Evolutionary conservation across 1,140 invertebrate genomes (phyloP), one percentile per base, ranked within the genome.

Genomic region (Microplitis demolitor): DNA sequence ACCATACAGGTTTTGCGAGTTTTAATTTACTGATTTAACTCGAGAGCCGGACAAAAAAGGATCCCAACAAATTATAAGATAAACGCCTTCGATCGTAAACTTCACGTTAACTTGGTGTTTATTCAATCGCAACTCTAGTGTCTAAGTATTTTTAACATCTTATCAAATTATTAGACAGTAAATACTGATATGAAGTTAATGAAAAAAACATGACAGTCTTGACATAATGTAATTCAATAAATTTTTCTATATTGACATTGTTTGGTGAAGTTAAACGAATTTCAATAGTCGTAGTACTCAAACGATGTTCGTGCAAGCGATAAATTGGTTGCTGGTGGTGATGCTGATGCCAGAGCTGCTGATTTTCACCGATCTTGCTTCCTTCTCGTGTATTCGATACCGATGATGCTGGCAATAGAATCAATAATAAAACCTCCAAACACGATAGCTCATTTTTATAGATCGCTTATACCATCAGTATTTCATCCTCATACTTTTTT

Each of bases 271-370:
- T 66, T 64, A 51, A 66, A 66, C 63, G 39, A 24, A 8, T 50
- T 50, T 66, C 63, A 51, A 66, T 66, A 66, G 63, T 66, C 13
- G 45, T 66, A 51, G 63, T 39, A 66, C 61, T 33, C 63, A 66
- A 66, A n/a, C 63, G 45, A 53, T 51, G 45, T 8, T 66, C 63
- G 45, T 66, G 45, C 39, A 16, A 50, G 63, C 63, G 63, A 66
- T 66, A 66, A 66, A 66, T 66, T 66, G 63, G 39, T 66, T 11
- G 39, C 39, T 45, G 39, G 4, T 45, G 39, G 39, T 8, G 24
- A 24, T 24, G 39, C 50, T 11, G 39, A 6, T 45, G 39, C 39
- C 6, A 5, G 4, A 3, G 11, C 16, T 64, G 62, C 13, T 13
- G 39, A 45, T 45, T 63, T 64, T 39, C n/a, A 45, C 5, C 14